phyloP scores from a whole-genome alignment of 2,797 vertebrate genomes.

The Anisognathus igniventris region DNA sequence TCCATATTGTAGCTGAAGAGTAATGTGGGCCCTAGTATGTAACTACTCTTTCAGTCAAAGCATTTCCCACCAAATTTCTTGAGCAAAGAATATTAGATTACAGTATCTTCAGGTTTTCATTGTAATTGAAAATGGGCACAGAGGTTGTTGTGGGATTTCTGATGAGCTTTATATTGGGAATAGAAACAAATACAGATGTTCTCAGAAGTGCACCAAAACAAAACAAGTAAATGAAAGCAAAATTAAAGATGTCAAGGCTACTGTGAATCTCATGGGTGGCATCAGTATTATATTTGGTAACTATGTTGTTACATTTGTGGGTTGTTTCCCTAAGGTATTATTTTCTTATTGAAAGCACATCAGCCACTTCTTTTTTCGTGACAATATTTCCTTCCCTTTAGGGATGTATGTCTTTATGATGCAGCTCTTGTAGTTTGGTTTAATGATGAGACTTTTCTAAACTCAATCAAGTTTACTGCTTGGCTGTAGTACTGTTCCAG shows the following conservation, averaged over 20 bases:
- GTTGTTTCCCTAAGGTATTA: neutral
- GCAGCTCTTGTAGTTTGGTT: neutral
- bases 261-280: neutral
- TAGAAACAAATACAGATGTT: neutral
- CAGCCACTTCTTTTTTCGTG: rapidly evolving
- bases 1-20: neutral
- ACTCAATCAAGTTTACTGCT: neutral
- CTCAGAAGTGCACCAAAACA: neutral
- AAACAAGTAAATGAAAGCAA: neutral
- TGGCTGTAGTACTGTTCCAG: neutral
- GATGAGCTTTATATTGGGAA: neutral
- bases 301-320: neutral
- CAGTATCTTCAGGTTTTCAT: neutral
- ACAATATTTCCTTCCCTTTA: neutral
- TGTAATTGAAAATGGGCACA: neutral
- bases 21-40: rapidly evolving
- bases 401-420: neutral
- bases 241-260: neutral
- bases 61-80: neutral
- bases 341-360: neutral
- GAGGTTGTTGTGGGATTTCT: neutral
- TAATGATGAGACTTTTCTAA: neutral
- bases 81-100: neutral
- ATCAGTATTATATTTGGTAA: neutral
- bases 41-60: neutral